Percentiles rank a stretch among this genome's conserved stretches.
Conservation (phyloP, 2,888 invertebrate genomes). For the Aleiodes leptofemur region DNA sequence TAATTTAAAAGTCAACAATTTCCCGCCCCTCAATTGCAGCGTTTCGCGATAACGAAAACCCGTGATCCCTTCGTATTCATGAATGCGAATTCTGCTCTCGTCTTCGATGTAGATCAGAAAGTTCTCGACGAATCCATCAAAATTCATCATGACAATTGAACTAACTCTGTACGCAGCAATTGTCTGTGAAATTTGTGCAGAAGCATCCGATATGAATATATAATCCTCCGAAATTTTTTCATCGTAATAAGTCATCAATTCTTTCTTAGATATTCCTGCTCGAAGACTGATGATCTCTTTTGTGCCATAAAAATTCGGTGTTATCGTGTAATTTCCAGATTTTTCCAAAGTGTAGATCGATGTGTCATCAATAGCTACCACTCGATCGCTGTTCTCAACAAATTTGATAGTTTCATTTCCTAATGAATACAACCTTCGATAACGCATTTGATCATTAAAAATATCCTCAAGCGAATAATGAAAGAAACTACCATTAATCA, state of each 20-base stretch:
- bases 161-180: slow-evolving; percentile 76
- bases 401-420: slow-evolving; percentile 51
- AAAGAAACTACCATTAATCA: slow-evolving; percentile 51
- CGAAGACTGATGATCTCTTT: slow-evolving; percentile 55
- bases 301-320: slow-evolving; percentile 44
- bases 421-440: slow-evolving; percentile 34
- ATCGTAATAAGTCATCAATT: slow-evolving; percentile 60
- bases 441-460: slow-evolving; percentile 41
- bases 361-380: slow-evolving; percentile 49
- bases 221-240: slow-evolving; percentile 58
- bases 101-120: slow-evolving; percentile 66
- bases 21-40: slow-evolving; percentile 69
- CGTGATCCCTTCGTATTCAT: slow-evolving; percentile 76
- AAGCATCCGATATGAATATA: slow-evolving; percentile 61
- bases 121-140: slow-evolving; percentile 62
- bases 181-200: slow-evolving; percentile 77
- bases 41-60: slow-evolving; percentile 73
- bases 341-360: slow-evolving; percentile 50
- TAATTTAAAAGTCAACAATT: slow-evolving; percentile 70
- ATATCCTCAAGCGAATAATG: slow-evolving; percentile 54
- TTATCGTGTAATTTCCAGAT: not conserved
- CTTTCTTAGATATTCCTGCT: slow-evolving; percentile 60
- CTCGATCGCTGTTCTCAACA: slow-evolving; percentile 49
- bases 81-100: slow-evolving; percentile 72
- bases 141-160: slow-evolving; percentile 70